Evolutionary conservation across 2,113 vertebrate genomes (phyloP).

Genomic region (Bubo bubo): DNA sequence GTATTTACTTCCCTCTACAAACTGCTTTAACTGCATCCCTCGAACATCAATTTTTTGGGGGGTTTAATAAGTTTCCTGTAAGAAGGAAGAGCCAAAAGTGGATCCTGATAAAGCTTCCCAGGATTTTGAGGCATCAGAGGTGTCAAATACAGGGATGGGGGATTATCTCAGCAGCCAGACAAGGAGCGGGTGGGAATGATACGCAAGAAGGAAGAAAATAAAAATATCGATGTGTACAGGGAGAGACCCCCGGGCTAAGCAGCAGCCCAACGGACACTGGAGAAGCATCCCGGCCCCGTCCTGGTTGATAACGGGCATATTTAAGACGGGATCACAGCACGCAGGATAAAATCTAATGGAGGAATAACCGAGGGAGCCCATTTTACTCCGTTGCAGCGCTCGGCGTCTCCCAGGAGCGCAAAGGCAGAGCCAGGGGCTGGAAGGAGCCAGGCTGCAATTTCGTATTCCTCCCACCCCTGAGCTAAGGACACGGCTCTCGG

Average conservation of each 20-base stretch:
- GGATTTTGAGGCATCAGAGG: neutral
- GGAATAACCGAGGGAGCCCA: neutral
- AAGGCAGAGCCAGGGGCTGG: neutral
- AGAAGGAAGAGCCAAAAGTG: neutral
- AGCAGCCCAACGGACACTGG: fast-evolving
- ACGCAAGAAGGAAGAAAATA: fast-evolving
- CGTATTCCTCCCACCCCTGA: no score
- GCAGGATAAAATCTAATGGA: fast-evolving
- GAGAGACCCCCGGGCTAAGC: neutral
- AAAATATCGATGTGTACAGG: fast-evolving
- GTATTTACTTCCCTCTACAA: neutral
- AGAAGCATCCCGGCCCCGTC: neutral
- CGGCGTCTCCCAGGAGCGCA: neutral
- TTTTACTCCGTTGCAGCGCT: neutral
- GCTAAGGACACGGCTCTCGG: neutral
- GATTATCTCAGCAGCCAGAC: neutral
- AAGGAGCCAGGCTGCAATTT: neutral
- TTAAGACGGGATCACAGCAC: fast-evolving
- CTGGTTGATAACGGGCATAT: fast-evolving
- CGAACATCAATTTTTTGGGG: fast-evolving
- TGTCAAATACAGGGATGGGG: fast-evolving
- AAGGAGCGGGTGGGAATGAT: neutral
- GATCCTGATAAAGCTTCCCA: neutral
- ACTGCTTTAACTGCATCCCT: neutral
- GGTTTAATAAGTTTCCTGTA: neutral